phyloP scores from a whole-genome alignment of 1,140 invertebrate genomes.

The Trypoxylus dichotomus region DNA sequence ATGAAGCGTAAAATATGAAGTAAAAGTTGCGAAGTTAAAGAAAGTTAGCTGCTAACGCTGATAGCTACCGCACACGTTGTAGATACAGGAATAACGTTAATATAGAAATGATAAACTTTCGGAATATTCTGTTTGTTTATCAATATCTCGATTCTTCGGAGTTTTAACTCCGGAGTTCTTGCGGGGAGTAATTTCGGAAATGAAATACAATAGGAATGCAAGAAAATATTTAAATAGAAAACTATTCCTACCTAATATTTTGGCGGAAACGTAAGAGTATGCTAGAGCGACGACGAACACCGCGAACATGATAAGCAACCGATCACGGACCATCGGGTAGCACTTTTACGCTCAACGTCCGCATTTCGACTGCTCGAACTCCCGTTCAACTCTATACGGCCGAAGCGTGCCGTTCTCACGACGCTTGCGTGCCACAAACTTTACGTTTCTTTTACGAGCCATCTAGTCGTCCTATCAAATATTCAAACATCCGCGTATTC shows the following conservation, averaged over 20 bases:
- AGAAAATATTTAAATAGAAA: background rate
- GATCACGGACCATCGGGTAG: background rate
- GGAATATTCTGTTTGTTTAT: background rate
- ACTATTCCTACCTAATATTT: slow-evolving; percentile 12
- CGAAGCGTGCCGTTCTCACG: background rate
- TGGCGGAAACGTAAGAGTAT: slow-evolving; percentile 12
- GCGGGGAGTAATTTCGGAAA: background rate
- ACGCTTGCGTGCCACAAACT: slow-evolving; percentile 6
- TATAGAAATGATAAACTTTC: background rate
- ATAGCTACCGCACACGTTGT: background rate
- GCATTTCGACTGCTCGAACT: slow-evolving; percentile 7
- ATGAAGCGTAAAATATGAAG: background rate
- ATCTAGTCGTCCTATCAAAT: slow-evolving; percentile 1
- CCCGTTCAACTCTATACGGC: background rate
- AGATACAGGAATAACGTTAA: background rate
- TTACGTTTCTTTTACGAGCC: slow-evolving; percentile 7
- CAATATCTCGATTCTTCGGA: background rate
- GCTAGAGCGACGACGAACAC: slow-evolving; percentile 10
- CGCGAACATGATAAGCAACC: slow-evolving; percentile 15
- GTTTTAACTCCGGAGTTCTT: background rate
- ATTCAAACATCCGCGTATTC: slow-evolving; percentile 6
- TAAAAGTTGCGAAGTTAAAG: background rate
- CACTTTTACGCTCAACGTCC: background rate
- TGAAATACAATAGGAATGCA: background rate
- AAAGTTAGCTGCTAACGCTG: background rate